Evolutionary conservation across 2,113 vertebrate species (phyloP).

Genomic region (Phyllostomus hastatus): DNA sequence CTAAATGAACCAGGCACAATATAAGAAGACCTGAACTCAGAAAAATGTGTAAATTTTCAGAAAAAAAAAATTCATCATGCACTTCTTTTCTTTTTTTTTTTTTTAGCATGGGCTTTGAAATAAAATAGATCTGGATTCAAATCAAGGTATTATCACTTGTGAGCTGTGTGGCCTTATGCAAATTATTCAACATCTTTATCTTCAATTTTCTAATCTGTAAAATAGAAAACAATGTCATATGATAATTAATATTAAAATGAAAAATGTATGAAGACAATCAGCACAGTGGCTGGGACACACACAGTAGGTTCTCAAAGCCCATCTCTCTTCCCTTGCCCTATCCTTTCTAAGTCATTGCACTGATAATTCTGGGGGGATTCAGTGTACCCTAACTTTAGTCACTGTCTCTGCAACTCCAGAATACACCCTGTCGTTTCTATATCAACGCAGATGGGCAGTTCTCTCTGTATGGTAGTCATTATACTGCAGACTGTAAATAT

Average conservation of each 20-base stretch:
- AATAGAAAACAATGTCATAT: background rate
- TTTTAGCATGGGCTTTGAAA: background rate
- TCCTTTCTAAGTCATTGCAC: background rate
- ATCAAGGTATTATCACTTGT: background rate
- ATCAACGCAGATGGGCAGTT: background rate
- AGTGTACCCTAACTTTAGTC: background rate
- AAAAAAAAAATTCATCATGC: background rate
- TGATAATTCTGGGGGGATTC: background rate
- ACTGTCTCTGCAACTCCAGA: background rate
- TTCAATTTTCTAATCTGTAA: background rate
- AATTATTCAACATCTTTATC: background rate
- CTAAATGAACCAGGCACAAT: background rate
- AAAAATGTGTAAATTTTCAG: background rate
- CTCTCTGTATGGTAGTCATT: background rate
- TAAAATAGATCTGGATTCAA: slow-evolving; percentile 7
- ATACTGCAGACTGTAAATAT: background rate
- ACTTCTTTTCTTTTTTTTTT: background rate
- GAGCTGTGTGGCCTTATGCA: background rate
- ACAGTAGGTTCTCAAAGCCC: background rate
- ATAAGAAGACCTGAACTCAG: background rate
- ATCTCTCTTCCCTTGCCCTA: background rate
- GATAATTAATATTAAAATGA: background rate
- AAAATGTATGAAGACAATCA: background rate
- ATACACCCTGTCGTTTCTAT: background rate
- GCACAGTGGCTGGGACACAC: background rate